These are phyloP conservation scores for Pristionchus pacificus DNA, from an alignment of 1,140 invertebrate species.

Conservation along the genomic window DNA sequence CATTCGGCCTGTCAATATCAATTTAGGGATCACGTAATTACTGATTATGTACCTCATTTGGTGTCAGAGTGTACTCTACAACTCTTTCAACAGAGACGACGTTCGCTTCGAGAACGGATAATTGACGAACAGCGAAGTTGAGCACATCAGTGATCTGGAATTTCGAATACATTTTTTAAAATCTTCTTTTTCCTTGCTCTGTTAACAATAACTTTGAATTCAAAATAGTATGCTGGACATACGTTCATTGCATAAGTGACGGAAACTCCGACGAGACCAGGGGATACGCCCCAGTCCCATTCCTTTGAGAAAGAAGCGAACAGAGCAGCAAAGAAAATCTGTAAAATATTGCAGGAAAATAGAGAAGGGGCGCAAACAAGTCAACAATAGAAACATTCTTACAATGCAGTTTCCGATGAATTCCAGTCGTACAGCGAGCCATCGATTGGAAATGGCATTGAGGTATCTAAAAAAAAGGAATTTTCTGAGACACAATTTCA, in stretches of 20 bases:
- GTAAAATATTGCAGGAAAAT: no score
- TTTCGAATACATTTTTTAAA: background rate
- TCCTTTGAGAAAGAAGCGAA: constrained; percentile 57
- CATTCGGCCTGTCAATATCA: constrained; percentile 17
- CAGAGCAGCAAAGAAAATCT: constrained; percentile 60
- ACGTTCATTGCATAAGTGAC: constrained; percentile 56
- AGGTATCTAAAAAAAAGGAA: constrained; percentile 47
- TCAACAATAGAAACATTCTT: background rate
- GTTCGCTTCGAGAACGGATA: constrained; percentile 91
- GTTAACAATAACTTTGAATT: no score
- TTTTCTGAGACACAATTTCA: background rate
- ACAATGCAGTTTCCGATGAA: constrained; percentile 62
- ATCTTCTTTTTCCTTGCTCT: no score
- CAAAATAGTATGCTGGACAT: constrained; percentile 2
- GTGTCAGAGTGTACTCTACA: constrained; percentile 75
- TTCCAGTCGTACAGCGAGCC: constrained; percentile 62
- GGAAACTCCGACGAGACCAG: constrained; percentile 60
- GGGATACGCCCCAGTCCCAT: constrained; percentile 62
- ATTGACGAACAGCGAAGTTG: constrained; percentile 93
- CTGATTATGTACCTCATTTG: constrained; percentile 14
- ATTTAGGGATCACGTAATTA: no score
- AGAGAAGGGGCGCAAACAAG: no score
- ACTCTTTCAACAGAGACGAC: constrained; percentile 95
- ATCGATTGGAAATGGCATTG: constrained; percentile 46
- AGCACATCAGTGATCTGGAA: constrained; percentile 80